Evolutionary conservation across 2,888 invertebrate genomes (phyloP), one percentile per base, ranked within the genome.

Genomic region (Orchesellides sinensis): DNA sequence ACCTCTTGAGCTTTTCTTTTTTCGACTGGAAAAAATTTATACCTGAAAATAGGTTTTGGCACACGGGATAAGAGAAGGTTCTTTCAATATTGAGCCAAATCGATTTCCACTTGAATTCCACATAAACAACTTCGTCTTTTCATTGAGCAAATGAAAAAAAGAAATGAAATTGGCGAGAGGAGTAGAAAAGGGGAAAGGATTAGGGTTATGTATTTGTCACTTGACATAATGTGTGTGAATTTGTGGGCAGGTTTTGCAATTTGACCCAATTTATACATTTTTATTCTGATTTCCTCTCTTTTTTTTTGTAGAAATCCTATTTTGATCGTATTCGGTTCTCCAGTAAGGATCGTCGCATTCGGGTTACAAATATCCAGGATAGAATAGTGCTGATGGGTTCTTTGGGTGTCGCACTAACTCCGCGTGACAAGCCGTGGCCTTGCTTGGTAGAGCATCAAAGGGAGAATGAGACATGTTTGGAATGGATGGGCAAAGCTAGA

Each of bases 261-360:
- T 79, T 79, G 79, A 66, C 79, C 79, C 45, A 79, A 70, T 79
- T 79, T n/a, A n/a, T n/a, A n/a, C n/a, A n/a, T n/a, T n/a, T 78
- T 32, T n/a, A 47, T 21, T 14, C 17, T 47, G 25, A 14, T 49
- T 17, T 27, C 29, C 17, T 10, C 32, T 32, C 47, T 27, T 61
- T 81, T 72, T 66, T 54, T 35, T 86, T 88, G 17, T 88, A 95
- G 83, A 93, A 94, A 89, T 94, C 95, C 0, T 96, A 96, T 90
- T 96, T 96, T 89, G 93, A 95, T 61, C 94, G 93, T 89, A 94
- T 96, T 70, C 89, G 96, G 90, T 96, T 96, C 90, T 95, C 94
- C 89, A 94, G 95, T 86, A 94, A 93, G 25, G 94, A 95, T 89
- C 91, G 96, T 78, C 90, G 93, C 19, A 92, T 96, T 88, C 93